phyloP scores from a whole-genome alignment of 2,888 invertebrate genomes.

The Melanophora roralis region DNA sequence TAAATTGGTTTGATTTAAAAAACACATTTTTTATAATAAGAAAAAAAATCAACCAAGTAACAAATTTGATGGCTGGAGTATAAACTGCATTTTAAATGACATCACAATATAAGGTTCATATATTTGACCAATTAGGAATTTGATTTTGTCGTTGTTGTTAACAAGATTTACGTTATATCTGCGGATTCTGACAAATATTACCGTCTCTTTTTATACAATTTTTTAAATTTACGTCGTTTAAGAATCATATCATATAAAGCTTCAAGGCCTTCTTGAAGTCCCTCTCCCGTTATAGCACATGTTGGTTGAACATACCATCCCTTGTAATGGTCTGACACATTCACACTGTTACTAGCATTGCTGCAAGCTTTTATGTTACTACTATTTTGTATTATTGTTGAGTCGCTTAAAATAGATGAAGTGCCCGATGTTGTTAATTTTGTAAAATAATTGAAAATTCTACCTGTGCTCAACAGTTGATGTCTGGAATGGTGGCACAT shows the following conservation, averaged over 20 bases:
- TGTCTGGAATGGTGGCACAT: too few species aligned
- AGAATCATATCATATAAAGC: constrained; percentile 96
- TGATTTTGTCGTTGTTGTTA: neutral
- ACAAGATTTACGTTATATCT: constrained; percentile 4
- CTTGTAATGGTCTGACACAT: constrained; percentile 67
- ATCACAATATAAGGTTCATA: neutral
- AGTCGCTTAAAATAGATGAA: constrained; percentile 41
- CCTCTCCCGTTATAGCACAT: constrained; percentile 98
- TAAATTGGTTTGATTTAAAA: neutral
- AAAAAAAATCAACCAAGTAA: neutral
- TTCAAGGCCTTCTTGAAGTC: constrained; percentile 96
- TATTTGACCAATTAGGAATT: too few species aligned
- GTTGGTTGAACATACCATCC: constrained; percentile 95
- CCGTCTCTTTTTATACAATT: constrained; percentile 87
- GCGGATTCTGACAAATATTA: constrained; percentile 67
- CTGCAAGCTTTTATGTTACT: constrained; percentile 21
- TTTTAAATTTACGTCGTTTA: constrained; percentile 93
- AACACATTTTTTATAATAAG: too few species aligned
- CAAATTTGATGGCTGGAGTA: neutral
- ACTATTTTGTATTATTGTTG: constrained; percentile 16
- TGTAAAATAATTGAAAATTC: too few species aligned
- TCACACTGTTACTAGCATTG: neutral
- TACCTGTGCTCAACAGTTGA: too few species aligned
- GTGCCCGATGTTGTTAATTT: constrained; percentile 48
- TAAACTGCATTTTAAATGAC: neutral